Evolutionary conservation across 1,140 invertebrate genomes (phyloP).

Genomic region (Drosophila rufa): DNA sequence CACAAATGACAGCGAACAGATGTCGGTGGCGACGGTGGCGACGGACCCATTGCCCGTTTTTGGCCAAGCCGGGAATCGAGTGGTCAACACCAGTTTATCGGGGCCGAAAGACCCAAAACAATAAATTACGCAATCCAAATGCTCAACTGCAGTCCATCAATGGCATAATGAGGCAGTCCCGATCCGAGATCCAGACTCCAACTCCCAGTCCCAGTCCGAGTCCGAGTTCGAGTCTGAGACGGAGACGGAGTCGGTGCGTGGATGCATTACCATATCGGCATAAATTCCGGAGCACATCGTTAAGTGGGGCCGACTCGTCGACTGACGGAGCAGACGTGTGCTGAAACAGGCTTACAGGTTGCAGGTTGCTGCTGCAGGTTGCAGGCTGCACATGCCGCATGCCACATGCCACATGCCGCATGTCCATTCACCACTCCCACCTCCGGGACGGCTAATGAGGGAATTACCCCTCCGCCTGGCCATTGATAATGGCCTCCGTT

Average conservation of each 20-base stretch:
- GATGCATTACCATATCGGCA: slow-evolving; percentile 84
- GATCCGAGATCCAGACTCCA: slow-evolving; percentile 39
- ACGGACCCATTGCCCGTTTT: slow-evolving; percentile 66
- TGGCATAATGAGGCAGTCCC: slow-evolving; percentile 81
- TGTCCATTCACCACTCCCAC: slow-evolving; percentile 36
- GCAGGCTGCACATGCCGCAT: slow-evolving; percentile 6
- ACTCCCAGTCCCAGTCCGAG: slow-evolving; percentile 32
- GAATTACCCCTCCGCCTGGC: slow-evolving; percentile 60
- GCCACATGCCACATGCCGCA: slow-evolving; percentile 22
- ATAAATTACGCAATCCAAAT: slow-evolving; percentile 85
- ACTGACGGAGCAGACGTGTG: slow-evolving; percentile 50
- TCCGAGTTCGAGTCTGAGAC: too few species aligned
- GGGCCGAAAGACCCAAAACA: slow-evolving; percentile 73
- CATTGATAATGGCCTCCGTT: slow-evolving; percentile 55
- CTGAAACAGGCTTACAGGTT: slow-evolving; percentile 32
- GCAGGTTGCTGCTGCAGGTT: slow-evolving; percentile 21
- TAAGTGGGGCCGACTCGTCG: slow-evolving; percentile 70
- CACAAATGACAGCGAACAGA: slow-evolving; percentile 41
- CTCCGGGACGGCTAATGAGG: slow-evolving; percentile 59
- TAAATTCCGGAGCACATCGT: slow-evolving; percentile 85
- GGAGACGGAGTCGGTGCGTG: slow-evolving; percentile 12
- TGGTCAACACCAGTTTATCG: slow-evolving; percentile 81
- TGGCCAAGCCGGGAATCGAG: slow-evolving; percentile 54
- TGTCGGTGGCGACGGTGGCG: neutral
- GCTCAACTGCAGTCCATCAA: slow-evolving; percentile 84